Conservation (phyloP, 2,113 vertebrate species). For the Calidris pugnax region DNA sequence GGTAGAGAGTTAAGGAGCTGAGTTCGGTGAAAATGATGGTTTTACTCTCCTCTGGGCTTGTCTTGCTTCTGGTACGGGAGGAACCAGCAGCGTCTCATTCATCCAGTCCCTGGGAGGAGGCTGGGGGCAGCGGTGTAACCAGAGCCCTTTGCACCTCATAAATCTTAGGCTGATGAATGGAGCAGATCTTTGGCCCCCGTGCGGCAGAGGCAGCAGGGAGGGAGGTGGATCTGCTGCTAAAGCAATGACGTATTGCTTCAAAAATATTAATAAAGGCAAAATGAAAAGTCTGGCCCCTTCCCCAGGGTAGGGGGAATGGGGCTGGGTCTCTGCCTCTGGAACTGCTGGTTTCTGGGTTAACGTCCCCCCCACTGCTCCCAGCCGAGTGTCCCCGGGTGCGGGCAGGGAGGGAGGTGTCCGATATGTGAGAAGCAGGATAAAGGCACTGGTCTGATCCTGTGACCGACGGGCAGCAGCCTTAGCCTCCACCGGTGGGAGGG, state of each 20-base stretch:
- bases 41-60: background rate
- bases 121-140: background rate
- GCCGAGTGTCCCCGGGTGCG: accelerated
- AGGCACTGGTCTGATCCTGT: slow-evolving; percentile 1
- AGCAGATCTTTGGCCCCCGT: background rate
- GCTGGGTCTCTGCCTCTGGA: background rate
- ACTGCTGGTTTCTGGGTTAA: background rate
- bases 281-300: background rate
- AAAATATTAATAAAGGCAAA: background rate
- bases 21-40: background rate
- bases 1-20: background rate
- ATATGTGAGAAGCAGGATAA: slow-evolving; percentile 17
- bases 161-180: slow-evolving; percentile 49
- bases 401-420: background rate
- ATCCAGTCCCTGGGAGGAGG: background rate
- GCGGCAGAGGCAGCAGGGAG: background rate
- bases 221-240: background rate
- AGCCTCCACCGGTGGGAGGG: background rate
- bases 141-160: slow-evolving; percentile 20
- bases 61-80: background rate
- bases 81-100: slow-evolving; percentile 27
- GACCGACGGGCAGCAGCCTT: background rate
- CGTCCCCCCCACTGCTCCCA: accelerated
- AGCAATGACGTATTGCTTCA: background rate
- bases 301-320: no score